Evolutionary conservation across 2,888 invertebrate genomes (phyloP).

Genomic region (Eilema depressum): DNA sequence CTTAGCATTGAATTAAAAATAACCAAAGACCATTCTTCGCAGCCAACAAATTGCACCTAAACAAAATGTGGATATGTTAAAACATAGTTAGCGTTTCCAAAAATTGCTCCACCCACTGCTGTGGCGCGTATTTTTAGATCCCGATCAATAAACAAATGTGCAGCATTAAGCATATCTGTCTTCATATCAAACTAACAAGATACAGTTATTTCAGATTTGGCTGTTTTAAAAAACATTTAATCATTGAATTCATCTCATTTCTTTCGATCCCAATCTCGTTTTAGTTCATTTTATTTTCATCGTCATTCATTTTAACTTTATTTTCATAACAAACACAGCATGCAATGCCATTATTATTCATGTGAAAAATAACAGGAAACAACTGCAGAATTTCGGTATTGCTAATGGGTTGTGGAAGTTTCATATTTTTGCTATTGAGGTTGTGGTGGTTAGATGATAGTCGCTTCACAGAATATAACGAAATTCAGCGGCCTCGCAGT

Average conservation of each 20-base stretch:
- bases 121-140: slow-evolving; percentile 44
- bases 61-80: slow-evolving; percentile 13
- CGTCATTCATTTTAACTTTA: too few relatives aligned
- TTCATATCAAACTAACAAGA: slow-evolving; percentile 12
- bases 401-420: too few relatives aligned
- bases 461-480: too few relatives aligned
- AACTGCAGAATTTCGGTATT: too few relatives aligned
- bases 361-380: too few relatives aligned
- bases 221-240: neutral
- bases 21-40: neutral
- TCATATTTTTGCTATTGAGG: too few relatives aligned
- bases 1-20: neutral
- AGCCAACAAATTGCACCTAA: slow-evolving; percentile 22
- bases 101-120: slow-evolving; percentile 49
- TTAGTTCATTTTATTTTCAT: too few relatives aligned
- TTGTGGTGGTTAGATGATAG: too few relatives aligned
- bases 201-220: neutral
- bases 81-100: slow-evolving; percentile 32
- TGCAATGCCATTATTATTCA: too few relatives aligned
- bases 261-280: neutral
- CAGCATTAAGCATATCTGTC: slow-evolving; percentile 34
- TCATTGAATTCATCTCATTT: neutral
- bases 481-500: too few relatives aligned
- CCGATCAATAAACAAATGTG: slow-evolving; percentile 46
- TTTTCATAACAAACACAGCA: too few relatives aligned